Conservation (phyloP, 64 coral and sea anemone genomes). For the Stylophora pistillata region DNA sequence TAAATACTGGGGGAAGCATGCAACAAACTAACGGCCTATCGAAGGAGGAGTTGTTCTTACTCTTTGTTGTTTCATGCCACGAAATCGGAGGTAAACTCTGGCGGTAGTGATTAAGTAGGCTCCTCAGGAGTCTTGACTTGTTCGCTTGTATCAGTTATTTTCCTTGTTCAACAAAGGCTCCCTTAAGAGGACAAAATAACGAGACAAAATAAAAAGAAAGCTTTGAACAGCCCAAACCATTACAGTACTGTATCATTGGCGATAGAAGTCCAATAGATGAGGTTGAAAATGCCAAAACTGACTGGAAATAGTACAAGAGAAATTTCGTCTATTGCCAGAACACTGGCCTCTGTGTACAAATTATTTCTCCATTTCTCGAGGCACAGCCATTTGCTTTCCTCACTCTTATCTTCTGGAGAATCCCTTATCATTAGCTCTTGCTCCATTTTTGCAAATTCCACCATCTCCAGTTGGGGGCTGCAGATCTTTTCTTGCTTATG, state of each 20-base stretch:
- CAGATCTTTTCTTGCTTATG: slow-evolving; percentile 24
- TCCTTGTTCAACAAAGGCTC: no score
- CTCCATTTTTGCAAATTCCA: slow-evolving; percentile 5
- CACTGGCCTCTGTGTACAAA: slow-evolving; percentile 37
- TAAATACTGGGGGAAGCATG: no score
- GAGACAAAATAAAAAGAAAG: no score
- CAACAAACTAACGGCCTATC: no score
- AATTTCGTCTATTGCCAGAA: slow-evolving; percentile 61
- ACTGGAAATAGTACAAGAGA: slow-evolving; percentile 57
- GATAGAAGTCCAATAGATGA: slow-evolving; percentile 56
- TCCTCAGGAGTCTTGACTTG: no score
- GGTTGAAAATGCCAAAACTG: slow-evolving; percentile 65
- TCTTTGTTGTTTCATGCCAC: no score
- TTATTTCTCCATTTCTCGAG: slow-evolving; percentile 37
- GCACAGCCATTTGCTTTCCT: neutral
- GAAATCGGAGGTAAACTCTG: no score
- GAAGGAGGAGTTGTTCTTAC: no score
- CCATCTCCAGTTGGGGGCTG: slow-evolving; percentile 28
- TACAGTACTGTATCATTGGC: neutral
- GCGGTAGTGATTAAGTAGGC: no score
- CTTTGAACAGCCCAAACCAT: no score
- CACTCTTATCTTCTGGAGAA: neutral
- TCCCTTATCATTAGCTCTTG: neutral
- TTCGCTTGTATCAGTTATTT: no score
- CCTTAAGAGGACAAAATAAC: no score